These are phyloP conservation scores for Champsocephalus gunnari DNA, from an alignment of 2,797 vertebrate species.

Conservation along the genomic window DNA sequence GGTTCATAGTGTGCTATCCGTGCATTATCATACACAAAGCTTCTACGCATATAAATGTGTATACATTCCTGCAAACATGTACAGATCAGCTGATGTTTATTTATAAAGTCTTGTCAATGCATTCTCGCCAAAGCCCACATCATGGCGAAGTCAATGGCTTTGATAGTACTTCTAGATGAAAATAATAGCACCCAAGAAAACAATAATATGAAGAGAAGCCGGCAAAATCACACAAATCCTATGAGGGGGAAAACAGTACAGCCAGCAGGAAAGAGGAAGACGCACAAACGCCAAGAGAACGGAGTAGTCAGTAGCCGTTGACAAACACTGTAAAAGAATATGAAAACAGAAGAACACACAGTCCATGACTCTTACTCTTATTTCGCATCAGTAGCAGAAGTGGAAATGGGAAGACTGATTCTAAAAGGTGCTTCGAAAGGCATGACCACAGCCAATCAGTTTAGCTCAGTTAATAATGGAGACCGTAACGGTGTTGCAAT, in stretches of 20 bases:
- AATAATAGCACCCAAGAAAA: constrained; percentile 31
- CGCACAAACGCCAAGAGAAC: not conserved
- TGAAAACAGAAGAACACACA: not conserved
- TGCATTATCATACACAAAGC: constrained; percentile 9
- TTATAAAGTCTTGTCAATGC: constrained; percentile 21
- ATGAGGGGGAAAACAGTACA: not conserved
- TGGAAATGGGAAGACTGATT: not conserved
- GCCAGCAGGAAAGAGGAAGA: constrained; percentile 18
- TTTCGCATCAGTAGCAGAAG: not conserved
- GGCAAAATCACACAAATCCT: constrained; percentile 12
- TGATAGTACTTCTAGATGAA: constrained; percentile 12
- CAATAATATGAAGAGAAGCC: constrained; percentile 20
- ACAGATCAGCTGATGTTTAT: not conserved
- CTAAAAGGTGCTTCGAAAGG: not conserved
- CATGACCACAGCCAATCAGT: not conserved
- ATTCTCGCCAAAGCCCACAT: constrained; percentile 13
- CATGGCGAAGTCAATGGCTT: not conserved
- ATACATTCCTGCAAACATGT: constrained; percentile 4
- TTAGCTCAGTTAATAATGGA: not conserved
- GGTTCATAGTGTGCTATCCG: not conserved
- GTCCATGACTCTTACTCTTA: not conserved
- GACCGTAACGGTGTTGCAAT: not conserved
- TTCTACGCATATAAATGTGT: not conserved
- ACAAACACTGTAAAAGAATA: not conserved
- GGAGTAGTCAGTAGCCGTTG: not conserved